phyloP scores from a whole-genome alignment of 1,140 invertebrate genomes.

The Brachionus angularis region DNA sequence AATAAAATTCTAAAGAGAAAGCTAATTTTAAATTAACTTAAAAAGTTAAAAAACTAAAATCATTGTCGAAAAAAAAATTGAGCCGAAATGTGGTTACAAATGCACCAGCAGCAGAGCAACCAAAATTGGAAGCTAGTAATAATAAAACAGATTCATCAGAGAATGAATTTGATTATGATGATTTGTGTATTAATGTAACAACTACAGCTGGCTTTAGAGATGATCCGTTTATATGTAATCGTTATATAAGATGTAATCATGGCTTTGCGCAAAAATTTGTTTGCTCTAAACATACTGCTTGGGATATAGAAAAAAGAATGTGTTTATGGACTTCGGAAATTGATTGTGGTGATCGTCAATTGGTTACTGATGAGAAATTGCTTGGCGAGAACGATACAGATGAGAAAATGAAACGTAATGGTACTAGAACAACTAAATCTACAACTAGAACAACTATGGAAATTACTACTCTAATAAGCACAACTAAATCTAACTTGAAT shows the following conservation, averaged over 20 bases:
- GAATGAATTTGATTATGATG: background rate
- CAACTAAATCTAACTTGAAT: background rate
- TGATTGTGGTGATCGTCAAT: slow-evolving; percentile 30
- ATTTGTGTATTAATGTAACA: background rate
- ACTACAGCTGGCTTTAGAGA: background rate
- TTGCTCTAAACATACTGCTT: slow-evolving; percentile 33
- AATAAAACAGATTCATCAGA: too few species aligned
- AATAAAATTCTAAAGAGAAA: too few species aligned
- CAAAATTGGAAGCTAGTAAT: too few species aligned
- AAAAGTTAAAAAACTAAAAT: too few species aligned
- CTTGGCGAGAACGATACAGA: background rate
- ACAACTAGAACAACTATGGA: slow-evolving; percentile 9
- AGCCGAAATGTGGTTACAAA: slow-evolving; percentile 1
- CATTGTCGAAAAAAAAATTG: too few species aligned
- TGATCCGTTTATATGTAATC: slow-evolving; percentile 37
- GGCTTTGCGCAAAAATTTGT: slow-evolving; percentile 34
- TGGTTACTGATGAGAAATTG: slow-evolving; percentile 18
- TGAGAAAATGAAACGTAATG: slow-evolving; percentile 3
- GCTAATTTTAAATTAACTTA: too few species aligned
- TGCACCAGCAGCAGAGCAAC: too few species aligned
- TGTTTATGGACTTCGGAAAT: slow-evolving; percentile 28
- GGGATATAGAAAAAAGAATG: slow-evolving; percentile 19
- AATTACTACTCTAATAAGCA: background rate
- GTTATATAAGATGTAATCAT: slow-evolving; percentile 36
- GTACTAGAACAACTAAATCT: slow-evolving; percentile 7